Conservation (phyloP, 2,113 vertebrate genomes). For the Neodontobutis hainanensis region DNA sequence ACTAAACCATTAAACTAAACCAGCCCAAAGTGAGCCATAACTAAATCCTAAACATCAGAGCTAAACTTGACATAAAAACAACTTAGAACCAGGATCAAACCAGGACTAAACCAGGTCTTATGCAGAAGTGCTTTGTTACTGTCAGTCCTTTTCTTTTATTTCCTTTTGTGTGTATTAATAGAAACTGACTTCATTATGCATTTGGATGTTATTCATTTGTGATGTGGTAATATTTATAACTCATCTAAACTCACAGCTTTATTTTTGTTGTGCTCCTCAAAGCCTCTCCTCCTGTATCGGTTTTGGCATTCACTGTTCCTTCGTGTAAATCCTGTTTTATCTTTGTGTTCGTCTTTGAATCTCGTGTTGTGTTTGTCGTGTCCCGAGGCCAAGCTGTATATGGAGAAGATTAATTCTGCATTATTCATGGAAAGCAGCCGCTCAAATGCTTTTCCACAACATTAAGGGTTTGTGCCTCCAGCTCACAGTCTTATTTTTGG, state of each 20-base stretch:
- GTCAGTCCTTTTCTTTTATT: background rate
- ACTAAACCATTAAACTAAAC: background rate
- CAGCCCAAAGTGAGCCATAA: background rate
- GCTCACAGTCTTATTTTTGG: conserved; percentile 11
- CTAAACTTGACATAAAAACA: background rate
- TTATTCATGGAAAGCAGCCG: conserved; percentile 47
- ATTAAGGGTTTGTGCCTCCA: conserved; percentile 35
- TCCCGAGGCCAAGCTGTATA: conserved; percentile 16
- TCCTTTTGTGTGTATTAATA: background rate
- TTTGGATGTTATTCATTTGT: background rate
- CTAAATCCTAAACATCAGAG: too few species aligned
- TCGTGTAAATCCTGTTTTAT: conserved; percentile 15
- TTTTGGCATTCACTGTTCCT: conserved; percentile 23
- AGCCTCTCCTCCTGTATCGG: conserved; percentile 1
- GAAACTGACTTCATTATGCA: conserved; percentile 1
- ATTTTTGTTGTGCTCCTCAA: background rate
- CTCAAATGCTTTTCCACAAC: conserved; percentile 45
- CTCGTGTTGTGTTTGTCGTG: conserved; percentile 26
- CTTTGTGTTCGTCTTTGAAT: conserved; percentile 10
- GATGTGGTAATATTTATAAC: conserved; percentile 1
- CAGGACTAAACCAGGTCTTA: background rate
- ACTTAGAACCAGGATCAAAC: background rate
- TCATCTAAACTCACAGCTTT: background rate
- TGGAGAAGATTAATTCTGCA: conserved; percentile 41
- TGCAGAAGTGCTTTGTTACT: background rate